Evolutionary conservation across 2,797 vertebrate genomes (phyloP).

Genomic region (Steatocranus sp.): DNA sequence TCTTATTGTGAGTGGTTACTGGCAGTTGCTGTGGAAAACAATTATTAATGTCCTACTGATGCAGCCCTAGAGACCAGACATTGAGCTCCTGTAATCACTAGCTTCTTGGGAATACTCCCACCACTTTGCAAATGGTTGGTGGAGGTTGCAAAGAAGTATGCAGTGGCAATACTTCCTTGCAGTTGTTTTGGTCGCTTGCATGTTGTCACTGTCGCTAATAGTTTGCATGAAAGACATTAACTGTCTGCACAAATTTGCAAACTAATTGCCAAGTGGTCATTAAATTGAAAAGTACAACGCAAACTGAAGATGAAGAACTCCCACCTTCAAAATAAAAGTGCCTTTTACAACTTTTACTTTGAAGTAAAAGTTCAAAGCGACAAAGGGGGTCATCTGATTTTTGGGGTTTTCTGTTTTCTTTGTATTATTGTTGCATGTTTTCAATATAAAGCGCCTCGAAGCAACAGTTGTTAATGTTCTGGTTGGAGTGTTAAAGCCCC

Average conservation of each 20-base stretch:
- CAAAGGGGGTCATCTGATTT: neutral
- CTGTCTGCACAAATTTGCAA: neutral
- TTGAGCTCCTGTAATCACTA: neutral
- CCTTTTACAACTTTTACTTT: neutral
- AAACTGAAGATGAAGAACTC: neutral
- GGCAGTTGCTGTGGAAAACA: neutral
- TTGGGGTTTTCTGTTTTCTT: neutral
- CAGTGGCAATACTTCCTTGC: neutral
- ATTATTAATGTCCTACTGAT: neutral
- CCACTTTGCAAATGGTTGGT: neutral
- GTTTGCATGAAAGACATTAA: neutral
- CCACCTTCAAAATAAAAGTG: neutral
- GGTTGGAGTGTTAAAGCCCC: neutral
- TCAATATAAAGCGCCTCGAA: neutral
- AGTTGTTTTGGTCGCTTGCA: neutral
- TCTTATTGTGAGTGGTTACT: neutral
- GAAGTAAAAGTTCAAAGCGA: neutral
- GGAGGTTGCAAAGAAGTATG: neutral
- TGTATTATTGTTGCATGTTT: neutral
- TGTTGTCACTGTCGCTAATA: neutral
- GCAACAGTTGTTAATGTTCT: neutral
- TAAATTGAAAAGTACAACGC: accelerated
- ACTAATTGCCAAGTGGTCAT: accelerated
- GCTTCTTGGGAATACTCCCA: neutral
- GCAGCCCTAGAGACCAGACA: neutral